Evolutionary conservation across 1,140 invertebrate genomes (phyloP).

Genomic region (Caenorhabditis tropicalis): DNA sequence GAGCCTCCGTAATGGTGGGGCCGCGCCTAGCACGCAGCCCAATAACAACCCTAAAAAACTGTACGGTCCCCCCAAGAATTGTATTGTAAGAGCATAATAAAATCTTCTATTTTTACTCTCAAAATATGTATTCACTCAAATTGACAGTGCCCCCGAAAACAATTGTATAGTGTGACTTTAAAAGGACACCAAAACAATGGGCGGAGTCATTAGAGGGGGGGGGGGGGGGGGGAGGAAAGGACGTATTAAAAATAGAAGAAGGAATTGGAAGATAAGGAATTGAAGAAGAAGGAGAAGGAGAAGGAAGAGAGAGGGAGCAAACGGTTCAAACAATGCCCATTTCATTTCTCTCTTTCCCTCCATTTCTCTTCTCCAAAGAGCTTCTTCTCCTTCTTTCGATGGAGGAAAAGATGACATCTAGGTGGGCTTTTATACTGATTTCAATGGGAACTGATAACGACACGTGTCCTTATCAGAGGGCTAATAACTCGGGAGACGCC

Average conservation of each 20-base stretch:
- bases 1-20: too few species aligned
- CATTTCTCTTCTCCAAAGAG: background rate
- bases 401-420: background rate
- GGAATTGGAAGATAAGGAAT: background rate
- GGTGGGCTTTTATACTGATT: background rate
- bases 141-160: too few species aligned
- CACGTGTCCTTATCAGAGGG: conserved; percentile 5
- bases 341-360: background rate
- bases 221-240: too few species aligned
- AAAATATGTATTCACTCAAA: too few species aligned
- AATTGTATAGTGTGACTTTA: background rate
- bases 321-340: conserved; percentile 22
- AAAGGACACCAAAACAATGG: conserved; percentile 15
- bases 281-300: background rate
- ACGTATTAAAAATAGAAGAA: background rate
- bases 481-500: background rate
- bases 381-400: background rate
- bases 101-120: too few species aligned
- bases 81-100: too few species aligned
- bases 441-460: background rate
- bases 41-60: too few species aligned
- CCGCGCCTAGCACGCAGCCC: too few species aligned
- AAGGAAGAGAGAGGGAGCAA: background rate
- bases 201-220: too few species aligned
- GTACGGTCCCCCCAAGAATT: too few species aligned